Percentiles rank a stretch among this genome's conserved stretches.
Evolutionary conservation across 2,888 invertebrate genomes (phyloP).

Genomic region (Lepidochitona cinerea): DNA sequence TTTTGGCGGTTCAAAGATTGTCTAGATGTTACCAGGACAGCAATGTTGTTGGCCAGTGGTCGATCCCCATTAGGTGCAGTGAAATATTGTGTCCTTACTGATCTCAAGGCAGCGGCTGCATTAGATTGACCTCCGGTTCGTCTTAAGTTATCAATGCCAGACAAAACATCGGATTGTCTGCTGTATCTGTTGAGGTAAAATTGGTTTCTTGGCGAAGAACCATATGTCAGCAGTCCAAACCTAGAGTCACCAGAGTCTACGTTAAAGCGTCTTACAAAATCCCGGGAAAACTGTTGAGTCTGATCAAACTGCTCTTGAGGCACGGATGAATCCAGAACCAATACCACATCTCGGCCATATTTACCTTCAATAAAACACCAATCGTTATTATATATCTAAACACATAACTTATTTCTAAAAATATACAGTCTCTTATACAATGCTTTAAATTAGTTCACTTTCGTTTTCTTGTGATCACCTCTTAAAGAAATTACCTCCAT

Average conservation of each 20-base stretch:
- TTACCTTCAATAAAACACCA: background rate
- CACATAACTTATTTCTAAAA: too few relatives aligned
- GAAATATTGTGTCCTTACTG: slow-evolving; percentile 41
- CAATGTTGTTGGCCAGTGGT: slow-evolving; percentile 46
- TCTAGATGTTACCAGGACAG: slow-evolving; percentile 51
- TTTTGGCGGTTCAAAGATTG: background rate
- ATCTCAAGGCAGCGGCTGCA: background rate
- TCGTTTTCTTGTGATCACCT: background rate
- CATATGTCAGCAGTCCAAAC: slow-evolving; percentile 47
- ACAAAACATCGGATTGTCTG: background rate
- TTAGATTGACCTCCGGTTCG: background rate
- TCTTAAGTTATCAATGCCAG: background rate
- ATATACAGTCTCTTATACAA: too few relatives aligned
- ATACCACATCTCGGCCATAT: slow-evolving; percentile 34
- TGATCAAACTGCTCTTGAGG: slow-evolving; percentile 40
- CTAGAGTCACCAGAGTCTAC: slow-evolving; percentile 52
- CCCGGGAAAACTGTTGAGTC: slow-evolving; percentile 40
- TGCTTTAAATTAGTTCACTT: background rate
- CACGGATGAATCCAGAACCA: slow-evolving; percentile 39
- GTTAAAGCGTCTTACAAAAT: slow-evolving; percentile 39
- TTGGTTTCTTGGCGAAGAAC: slow-evolving; percentile 20
- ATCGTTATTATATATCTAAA: background rate
- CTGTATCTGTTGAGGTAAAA: background rate
- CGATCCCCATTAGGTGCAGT: slow-evolving; percentile 48
- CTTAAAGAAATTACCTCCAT: too few relatives aligned